Evolutionary conservation across 2,797 vertebrate species (phyloP).

Genomic region (Avahi laniger): DNA sequence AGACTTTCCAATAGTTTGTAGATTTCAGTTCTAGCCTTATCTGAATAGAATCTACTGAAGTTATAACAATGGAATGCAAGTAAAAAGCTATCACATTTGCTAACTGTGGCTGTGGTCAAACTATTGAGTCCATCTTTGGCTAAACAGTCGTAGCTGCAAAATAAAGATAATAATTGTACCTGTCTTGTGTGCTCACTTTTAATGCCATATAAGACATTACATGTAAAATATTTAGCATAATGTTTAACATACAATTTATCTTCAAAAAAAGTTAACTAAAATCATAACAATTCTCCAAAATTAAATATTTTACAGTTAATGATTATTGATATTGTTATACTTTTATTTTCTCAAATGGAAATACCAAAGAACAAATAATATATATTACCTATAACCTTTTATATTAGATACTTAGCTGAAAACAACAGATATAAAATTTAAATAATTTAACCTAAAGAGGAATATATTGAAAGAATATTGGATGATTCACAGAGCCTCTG

Average conservation of each 20-base stretch:
- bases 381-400: neutral
- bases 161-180: neutral
- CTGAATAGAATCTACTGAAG: neutral
- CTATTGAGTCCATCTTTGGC: neutral
- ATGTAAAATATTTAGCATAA: neutral
- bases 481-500: neutral
- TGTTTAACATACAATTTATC: neutral
- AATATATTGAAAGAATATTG: neutral
- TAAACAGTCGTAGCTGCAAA: neutral
- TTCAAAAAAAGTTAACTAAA: neutral
- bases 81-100: neutral
- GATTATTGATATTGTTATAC: neutral
- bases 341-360: slow-evolving; percentile 1
- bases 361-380: neutral
- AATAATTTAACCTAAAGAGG: neutral
- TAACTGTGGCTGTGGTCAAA: neutral
- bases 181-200: neutral
- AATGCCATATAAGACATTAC: neutral
- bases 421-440: slow-evolving; percentile 2
- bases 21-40: neutral
- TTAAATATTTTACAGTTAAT: neutral
- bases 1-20: rapidly evolving
- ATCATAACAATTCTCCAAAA: neutral
- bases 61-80: neutral
- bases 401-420: neutral